A percentile compares a stretch with the other conserved stretches of the same genome.
Evolutionary conservation across 1,140 invertebrate genomes (phyloP).

Genomic region (Solenopsis fugax): DNA sequence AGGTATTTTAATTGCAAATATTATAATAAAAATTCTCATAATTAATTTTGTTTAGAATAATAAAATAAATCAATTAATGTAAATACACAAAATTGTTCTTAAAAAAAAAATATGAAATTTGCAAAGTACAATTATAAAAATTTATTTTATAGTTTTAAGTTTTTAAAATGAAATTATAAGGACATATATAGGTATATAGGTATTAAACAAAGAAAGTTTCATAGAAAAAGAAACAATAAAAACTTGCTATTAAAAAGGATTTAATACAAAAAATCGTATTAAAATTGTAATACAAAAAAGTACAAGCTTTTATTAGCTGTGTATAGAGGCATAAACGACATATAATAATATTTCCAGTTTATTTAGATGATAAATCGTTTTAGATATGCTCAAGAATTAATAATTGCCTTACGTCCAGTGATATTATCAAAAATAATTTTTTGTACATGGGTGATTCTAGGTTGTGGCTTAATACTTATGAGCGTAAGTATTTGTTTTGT

Average conservation of each 20-base stretch:
- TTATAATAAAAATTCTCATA: no score
- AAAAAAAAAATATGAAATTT: no score
- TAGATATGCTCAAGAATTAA: conserved; percentile 36
- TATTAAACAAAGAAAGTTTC: background rate
- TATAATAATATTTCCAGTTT: background rate
- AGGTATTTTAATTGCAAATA: no score
- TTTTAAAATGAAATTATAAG: no score
- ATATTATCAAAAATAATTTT: conserved; percentile 3
- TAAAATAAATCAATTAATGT: no score
- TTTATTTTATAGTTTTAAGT: no score
- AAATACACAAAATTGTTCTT: no score
- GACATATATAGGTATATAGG: no score
- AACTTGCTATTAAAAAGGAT: background rate
- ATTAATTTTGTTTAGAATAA: no score
- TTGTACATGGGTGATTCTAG: conserved; percentile 11
- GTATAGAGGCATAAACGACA: background rate
- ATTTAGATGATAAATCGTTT: conserved; percentile 6
- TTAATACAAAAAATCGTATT: background rate
- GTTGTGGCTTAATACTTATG: background rate
- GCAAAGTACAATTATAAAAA: no score
- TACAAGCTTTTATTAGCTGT: background rate
- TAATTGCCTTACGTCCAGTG: conserved; percentile 12
- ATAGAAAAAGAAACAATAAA: background rate
- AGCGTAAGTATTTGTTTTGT: conserved; percentile 19
- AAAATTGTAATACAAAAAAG: background rate